Evolutionary conservation across 2,113 vertebrate species (phyloP).

Genomic region (Mastomys coucha): DNA sequence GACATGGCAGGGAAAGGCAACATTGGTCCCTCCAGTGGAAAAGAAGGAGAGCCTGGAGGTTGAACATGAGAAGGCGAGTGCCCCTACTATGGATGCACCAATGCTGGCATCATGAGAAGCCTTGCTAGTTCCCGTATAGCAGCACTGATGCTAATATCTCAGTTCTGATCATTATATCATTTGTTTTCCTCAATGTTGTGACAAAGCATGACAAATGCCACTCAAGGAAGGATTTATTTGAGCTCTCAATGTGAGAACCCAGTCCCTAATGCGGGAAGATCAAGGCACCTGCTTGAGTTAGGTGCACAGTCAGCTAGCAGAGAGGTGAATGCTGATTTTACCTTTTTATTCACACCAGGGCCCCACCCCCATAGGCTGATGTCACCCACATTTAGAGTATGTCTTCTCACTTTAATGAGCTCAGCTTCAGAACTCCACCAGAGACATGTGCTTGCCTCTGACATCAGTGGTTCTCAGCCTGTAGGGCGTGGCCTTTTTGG

Average conservation of each 20-base stretch:
- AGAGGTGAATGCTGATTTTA: background rate
- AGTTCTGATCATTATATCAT: background rate
- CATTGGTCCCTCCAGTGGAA: background rate
- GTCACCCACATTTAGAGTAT: background rate
- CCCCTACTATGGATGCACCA: background rate
- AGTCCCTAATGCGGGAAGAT: background rate
- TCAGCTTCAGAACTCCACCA: background rate
- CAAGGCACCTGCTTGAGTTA: no score
- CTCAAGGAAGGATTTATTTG: background rate
- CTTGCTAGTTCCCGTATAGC: no score
- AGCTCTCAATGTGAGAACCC: background rate
- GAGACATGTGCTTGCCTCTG: background rate
- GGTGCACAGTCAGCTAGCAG: background rate
- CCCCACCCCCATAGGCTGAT: background rate
- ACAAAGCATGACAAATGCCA: background rate
- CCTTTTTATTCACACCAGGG: no score
- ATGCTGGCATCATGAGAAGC: background rate
- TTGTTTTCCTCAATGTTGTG: background rate
- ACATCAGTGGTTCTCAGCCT: background rate
- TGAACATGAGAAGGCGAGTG: background rate
- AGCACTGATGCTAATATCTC: background rate
- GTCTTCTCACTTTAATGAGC: background rate
- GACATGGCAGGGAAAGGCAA: background rate
- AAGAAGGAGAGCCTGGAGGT: background rate
- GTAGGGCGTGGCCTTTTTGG: background rate